Evolutionary conservation across 1,140 invertebrate species (phyloP).

Genomic region (Arctopsyche grandis): DNA sequence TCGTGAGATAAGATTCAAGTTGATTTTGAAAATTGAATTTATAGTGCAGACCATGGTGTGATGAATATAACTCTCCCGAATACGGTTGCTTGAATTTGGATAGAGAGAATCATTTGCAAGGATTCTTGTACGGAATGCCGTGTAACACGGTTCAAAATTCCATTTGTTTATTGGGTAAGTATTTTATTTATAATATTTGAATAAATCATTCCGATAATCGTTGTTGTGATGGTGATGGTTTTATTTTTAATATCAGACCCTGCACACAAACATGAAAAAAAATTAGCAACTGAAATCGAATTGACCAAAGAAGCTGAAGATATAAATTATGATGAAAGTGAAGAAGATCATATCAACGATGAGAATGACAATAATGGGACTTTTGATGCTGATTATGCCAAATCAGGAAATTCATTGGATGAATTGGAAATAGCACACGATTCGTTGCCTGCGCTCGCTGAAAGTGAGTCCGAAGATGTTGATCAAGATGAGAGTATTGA

Average conservation of each 20-base stretch:
- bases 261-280: neutral
- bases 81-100: slow-evolving; percentile 64
- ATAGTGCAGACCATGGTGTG: slow-evolving; percentile 57
- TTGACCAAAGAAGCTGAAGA: neutral
- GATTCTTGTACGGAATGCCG: slow-evolving; percentile 60
- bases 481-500: no score
- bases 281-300: neutral
- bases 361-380: no score
- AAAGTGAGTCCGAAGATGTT: no score
- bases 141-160: slow-evolving; percentile 62
- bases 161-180: slow-evolving; percentile 61
- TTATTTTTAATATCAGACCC: neutral
- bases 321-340: neutral
- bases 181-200: neutral
- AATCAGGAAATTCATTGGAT: no score
- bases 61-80: slow-evolving; percentile 58
- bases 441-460: no score
- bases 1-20: no score
- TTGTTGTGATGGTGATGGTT: neutral
- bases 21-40: no score
- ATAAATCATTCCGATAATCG: neutral
- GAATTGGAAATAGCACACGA: no score
- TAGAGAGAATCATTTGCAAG: slow-evolving; percentile 61
- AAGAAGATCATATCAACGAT: neutral
- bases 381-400: neutral